Conservation (phyloP, 2,113 vertebrate genomes). For the Atlantisia rogersi region DNA sequence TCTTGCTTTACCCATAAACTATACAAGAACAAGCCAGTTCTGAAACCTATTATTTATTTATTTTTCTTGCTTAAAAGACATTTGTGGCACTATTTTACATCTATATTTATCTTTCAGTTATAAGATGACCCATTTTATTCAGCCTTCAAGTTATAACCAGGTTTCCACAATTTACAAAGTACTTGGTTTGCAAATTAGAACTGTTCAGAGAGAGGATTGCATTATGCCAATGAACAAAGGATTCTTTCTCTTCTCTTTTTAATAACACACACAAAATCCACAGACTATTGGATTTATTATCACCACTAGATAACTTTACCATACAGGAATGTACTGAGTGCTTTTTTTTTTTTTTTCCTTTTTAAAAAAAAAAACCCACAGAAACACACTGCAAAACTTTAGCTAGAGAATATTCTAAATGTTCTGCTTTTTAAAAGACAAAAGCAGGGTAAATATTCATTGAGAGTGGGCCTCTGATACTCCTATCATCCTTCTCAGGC, state of each 20-base stretch:
- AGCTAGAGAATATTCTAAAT: slow-evolving; percentile 2
- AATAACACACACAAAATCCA: slow-evolving; percentile 52
- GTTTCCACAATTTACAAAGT: slow-evolving; percentile 68
- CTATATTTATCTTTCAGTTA: slow-evolving; percentile 63
- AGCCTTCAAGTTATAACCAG: slow-evolving; percentile 65
- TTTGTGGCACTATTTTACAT: slow-evolving; percentile 50
- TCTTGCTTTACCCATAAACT: slow-evolving; percentile 72
- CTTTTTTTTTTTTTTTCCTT: neutral
- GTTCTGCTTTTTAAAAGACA: slow-evolving; percentile 15
- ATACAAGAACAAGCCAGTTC: slow-evolving; percentile 60
- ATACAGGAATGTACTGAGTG: neutral
- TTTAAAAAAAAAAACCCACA: neutral
- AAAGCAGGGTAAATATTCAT: slow-evolving; percentile 32
- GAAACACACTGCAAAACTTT: slow-evolving; percentile 16
- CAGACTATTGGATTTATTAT: slow-evolving; percentile 59
- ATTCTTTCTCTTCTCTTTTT: slow-evolving; percentile 48
- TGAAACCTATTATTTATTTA: slow-evolving; percentile 53
- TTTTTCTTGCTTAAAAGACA: slow-evolving; percentile 52
- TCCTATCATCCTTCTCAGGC: slow-evolving; percentile 41
- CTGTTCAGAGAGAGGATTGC: slow-evolving; percentile 48
- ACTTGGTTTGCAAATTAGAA: slow-evolving; percentile 64
- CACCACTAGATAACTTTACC: slow-evolving; percentile 50
- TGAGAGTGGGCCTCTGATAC: neutral
- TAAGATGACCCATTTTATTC: slow-evolving; percentile 73
- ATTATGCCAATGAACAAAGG: slow-evolving; percentile 54